A percentile compares a stretch with the other conserved stretches of the same genome.
phyloP scores from a whole-genome alignment of 2,797 vertebrate genomes.

The Myotis pilosus region DNA sequence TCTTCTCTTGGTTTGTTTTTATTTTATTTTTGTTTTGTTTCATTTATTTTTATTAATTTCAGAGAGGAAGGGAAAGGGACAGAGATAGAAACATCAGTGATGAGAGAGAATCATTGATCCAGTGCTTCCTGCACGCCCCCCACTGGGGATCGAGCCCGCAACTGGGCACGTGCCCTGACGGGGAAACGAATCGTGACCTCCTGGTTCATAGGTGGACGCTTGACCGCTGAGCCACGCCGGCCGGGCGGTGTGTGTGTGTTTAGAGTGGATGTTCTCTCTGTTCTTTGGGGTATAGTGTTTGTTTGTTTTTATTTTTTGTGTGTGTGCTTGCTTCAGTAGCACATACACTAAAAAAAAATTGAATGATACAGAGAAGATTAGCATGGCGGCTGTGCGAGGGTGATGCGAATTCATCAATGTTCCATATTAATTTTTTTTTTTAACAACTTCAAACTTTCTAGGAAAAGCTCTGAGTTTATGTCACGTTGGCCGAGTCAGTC shows the following conservation, averaged over 20 bases:
- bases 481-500: not conserved
- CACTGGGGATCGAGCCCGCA: not conserved
- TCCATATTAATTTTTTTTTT: not conserved
- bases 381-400: not conserved
- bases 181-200: not conserved
- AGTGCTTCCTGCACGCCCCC: not conserved
- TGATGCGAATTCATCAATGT: not conserved
- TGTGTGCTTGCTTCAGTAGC: not conserved
- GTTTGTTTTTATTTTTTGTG: not conserved
- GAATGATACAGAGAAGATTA: not conserved
- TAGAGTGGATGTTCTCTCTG: not conserved
- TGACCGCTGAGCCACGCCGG: not conserved
- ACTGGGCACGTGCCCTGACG: not conserved
- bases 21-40: not conserved
- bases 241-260: not conserved
- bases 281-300: not conserved
- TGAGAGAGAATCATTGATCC: not conserved
- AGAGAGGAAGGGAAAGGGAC: not conserved
- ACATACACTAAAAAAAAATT: not conserved
- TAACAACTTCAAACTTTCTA: not conserved
- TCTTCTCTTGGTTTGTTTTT: not conserved
- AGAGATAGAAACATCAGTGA: not conserved
- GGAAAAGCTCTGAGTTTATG: not conserved
- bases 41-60: not conserved
- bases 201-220: not conserved